Percentiles rank a stretch among this genome's conserved stretches.
Conservation (phyloP, 2,888 invertebrate genomes). For the Tetranychus piercei region DNA sequence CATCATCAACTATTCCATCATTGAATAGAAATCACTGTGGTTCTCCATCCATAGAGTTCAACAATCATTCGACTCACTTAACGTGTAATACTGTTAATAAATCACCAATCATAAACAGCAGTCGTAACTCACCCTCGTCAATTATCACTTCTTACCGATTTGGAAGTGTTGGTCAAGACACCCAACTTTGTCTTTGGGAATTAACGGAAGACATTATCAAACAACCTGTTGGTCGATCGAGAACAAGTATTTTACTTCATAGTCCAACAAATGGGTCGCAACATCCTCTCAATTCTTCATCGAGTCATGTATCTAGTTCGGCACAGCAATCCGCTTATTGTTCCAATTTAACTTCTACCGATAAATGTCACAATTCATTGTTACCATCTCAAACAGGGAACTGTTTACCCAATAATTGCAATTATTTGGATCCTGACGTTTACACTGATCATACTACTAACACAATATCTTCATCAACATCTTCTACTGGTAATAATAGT, state of each 20-base stretch:
- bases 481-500: neutral
- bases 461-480: slow-evolving; percentile 4
- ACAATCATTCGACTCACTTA: neutral
- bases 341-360: neutral
- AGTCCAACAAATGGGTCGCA: slow-evolving; percentile 2
- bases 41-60: neutral
- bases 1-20: neutral
- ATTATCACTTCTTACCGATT: slow-evolving; percentile 53
- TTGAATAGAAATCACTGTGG: neutral
- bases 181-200: slow-evolving; percentile 94
- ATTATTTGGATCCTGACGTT: neutral
- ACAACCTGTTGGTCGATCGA: slow-evolving; percentile 38
- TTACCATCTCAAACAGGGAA: slow-evolving; percentile 23
- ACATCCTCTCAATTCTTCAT: neutral
- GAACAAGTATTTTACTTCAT: slow-evolving; percentile 15
- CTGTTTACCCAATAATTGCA: slow-evolving; percentile 23
- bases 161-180: slow-evolving; percentile 92
- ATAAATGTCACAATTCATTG: slow-evolving; percentile 6
- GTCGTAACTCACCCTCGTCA: neutral
- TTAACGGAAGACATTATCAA: slow-evolving; percentile 80
- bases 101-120: neutral
- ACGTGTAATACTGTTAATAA: slow-evolving; percentile 1
- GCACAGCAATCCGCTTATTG: neutral
- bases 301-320: slow-evolving; percentile 3
- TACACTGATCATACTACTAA: slow-evolving; percentile 20